These are phyloP conservation scores for Porites rus DNA, from an alignment of 92 coral and sea anemone genomes.

Conservation along the genomic window DNA sequence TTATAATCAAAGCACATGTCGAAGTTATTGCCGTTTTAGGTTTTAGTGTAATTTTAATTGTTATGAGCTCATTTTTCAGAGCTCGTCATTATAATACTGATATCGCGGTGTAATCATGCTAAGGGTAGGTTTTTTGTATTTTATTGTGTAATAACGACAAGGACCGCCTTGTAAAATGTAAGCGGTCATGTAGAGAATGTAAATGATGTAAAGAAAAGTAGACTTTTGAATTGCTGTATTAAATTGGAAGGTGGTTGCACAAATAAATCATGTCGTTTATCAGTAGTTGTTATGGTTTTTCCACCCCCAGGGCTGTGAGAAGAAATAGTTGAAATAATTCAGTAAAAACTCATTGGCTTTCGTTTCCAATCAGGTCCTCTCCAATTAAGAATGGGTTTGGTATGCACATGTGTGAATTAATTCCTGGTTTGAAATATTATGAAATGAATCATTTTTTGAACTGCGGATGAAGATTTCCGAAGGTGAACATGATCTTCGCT, in stretches of 20 bases:
- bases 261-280: slow-evolving; percentile 28
- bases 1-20: slow-evolving; percentile 46
- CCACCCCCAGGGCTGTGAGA: not conserved
- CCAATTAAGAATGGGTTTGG: too few relatives aligned
- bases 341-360: too few relatives aligned
- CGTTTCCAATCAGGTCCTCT: too few relatives aligned
- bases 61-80: slow-evolving; percentile 40
- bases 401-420: too few relatives aligned
- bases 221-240: slow-evolving; percentile 82
- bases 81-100: slow-evolving; percentile 1
- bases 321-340: too few relatives aligned
- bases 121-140: slow-evolving; percentile 55
- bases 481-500: too few relatives aligned
- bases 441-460: too few relatives aligned
- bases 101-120: slow-evolving; percentile 40
- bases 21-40: slow-evolving; percentile 66
- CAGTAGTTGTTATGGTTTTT: not conserved
- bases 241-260: slow-evolving; percentile 83
- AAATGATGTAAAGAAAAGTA: slow-evolving; percentile 81
- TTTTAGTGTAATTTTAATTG: slow-evolving; percentile 70
- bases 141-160: slow-evolving; percentile 56
- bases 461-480: too few relatives aligned
- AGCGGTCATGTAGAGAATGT: slow-evolving; percentile 90
- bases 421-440: too few relatives aligned
- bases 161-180: slow-evolving; percentile 58